Percentiles rank a stretch among this genome's conserved stretches.
Conservation (phyloP, 1,140 invertebrate genomes). For the Bradynema listronoti region DNA sequence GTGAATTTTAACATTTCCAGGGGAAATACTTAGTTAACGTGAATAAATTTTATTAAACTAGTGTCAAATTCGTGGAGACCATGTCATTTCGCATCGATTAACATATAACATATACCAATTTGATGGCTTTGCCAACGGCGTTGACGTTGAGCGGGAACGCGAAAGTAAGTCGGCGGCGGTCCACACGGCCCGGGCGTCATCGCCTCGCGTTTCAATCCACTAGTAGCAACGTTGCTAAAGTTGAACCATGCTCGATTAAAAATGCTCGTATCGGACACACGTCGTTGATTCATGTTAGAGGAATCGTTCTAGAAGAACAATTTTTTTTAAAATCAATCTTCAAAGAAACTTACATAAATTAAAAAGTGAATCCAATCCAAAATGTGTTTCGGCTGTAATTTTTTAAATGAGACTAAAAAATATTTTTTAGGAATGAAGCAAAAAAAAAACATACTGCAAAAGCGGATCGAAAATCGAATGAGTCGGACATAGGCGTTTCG, state of each 20-base stretch:
- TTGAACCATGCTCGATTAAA: constrained; percentile 38
- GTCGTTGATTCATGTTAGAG: constrained; percentile 31
- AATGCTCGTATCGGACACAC: constrained; percentile 56
- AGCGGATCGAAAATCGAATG: constrained; percentile 39
- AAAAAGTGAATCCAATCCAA: not conserved
- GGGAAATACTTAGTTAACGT: too few species aligned
- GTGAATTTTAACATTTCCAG: too few species aligned
- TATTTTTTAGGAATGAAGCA: not conserved
- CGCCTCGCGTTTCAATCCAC: constrained; percentile 31
- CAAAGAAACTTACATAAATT: too few species aligned
- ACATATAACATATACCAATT: too few species aligned
- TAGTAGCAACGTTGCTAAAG: too few species aligned
- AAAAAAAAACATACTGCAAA: constrained; percentile 18
- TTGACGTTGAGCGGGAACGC: constrained; percentile 22
- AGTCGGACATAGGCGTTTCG: constrained; percentile 88
- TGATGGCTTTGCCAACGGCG: constrained; percentile 53
- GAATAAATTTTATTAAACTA: too few species aligned
- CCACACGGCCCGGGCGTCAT: constrained; percentile 28
- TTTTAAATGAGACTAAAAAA: not conserved
- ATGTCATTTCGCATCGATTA: too few species aligned
- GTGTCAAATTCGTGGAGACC: too few species aligned
- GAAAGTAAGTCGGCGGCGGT: too few species aligned
- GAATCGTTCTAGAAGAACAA: too few species aligned
- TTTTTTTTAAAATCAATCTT: too few species aligned
- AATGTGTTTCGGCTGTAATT: not conserved